Percentiles rank a stretch among this genome's conserved stretches.
These are phyloP conservation scores for Desoria tigrina DNA, from an alignment of 2,888 invertebrate genomes.

Conservation along the genomic window DNA sequence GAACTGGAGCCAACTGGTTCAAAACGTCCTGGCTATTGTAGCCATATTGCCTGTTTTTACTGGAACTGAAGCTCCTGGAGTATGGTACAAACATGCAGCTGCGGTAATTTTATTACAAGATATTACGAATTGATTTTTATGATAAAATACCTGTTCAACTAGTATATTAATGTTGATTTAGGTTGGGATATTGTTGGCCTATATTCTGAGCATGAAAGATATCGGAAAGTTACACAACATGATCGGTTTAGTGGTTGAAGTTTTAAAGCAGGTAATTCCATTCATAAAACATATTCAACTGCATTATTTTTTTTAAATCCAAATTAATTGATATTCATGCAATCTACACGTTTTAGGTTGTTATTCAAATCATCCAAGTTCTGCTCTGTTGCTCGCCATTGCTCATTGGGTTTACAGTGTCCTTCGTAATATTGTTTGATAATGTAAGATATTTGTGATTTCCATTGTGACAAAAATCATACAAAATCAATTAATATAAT, in stretches of 20 bases:
- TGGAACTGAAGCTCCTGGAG: constrained; percentile 18
- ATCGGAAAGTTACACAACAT: constrained; percentile 33
- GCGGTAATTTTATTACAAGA: constrained; percentile 22
- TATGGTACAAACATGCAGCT: constrained; percentile 31
- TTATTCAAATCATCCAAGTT: constrained; percentile 32
- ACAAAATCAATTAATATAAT: not conserved
- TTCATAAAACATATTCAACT: no score
- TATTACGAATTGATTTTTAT: not conserved
- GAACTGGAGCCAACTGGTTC: constrained; percentile 28
- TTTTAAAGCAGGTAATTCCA: constrained; percentile 33
- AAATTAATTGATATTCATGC: no score
- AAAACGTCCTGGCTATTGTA: constrained; percentile 29
- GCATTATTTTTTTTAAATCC: no score
- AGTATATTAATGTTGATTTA: not conserved
- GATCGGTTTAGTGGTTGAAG: constrained; percentile 35
- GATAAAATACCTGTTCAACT: constrained; percentile 1
- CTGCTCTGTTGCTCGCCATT: constrained; percentile 34
- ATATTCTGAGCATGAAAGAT: constrained; percentile 36
- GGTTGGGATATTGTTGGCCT: constrained; percentile 33
- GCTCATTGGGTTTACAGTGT: constrained; percentile 32
- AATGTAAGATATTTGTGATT: constrained; percentile 18
- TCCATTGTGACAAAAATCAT: not conserved
- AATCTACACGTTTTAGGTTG: constrained; percentile 19
- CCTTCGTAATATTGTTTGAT: constrained; percentile 37
- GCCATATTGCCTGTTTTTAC: constrained; percentile 25